phyloP scores from a whole-genome alignment of 2,888 invertebrate genomes.

The Cosmia pyralina region DNA sequence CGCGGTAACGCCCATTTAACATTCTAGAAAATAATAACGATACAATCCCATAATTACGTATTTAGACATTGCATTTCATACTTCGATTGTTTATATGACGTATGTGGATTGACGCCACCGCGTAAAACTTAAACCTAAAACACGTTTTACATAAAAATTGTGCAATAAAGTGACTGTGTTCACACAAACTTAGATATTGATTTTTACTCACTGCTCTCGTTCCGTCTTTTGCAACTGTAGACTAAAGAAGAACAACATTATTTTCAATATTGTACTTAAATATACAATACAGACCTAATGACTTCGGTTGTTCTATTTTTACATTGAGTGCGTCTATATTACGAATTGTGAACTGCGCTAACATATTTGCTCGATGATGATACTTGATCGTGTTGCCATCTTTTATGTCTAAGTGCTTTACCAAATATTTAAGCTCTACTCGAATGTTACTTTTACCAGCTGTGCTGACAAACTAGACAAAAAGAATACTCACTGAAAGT shows the following conservation, averaged over 20 bases:
- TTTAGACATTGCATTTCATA: slow-evolving; percentile 28
- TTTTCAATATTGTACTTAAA: slow-evolving; percentile 57
- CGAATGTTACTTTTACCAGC: slow-evolving; percentile 58
- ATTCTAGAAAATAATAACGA: slow-evolving; percentile 85
- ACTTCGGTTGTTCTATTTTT: slow-evolving; percentile 51
- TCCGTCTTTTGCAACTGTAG: slow-evolving; percentile 84
- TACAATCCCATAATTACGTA: slow-evolving; percentile 62
- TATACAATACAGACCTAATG: slow-evolving; percentile 33
- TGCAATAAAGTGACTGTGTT: slow-evolving; percentile 66
- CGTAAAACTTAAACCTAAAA: slow-evolving; percentile 48
- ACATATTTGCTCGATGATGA: slow-evolving; percentile 59
- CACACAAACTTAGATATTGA: slow-evolving; percentile 66
- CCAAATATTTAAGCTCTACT: slow-evolving; percentile 64
- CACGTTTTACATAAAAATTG: slow-evolving; percentile 58
- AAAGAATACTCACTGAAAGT: slow-evolving; percentile 59
- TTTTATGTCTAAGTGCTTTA: slow-evolving; percentile 58
- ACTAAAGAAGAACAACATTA: slow-evolving; percentile 83
- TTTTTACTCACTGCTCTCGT: slow-evolving; percentile 86
- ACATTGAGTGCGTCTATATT: slow-evolving; percentile 67
- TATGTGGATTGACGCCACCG: slow-evolving; percentile 45
- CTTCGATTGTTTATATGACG: slow-evolving; percentile 25
- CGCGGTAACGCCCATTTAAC: slow-evolving; percentile 89
- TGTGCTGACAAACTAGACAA: slow-evolving; percentile 55
- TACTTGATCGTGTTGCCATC: slow-evolving; percentile 54
- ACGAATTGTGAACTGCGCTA: slow-evolving; percentile 58